Percentiles rank a stretch among this genome's conserved stretches.
phyloP scores from a whole-genome alignment of 2,113 vertebrate species.

The Brachionichthys hirsutus region DNA sequence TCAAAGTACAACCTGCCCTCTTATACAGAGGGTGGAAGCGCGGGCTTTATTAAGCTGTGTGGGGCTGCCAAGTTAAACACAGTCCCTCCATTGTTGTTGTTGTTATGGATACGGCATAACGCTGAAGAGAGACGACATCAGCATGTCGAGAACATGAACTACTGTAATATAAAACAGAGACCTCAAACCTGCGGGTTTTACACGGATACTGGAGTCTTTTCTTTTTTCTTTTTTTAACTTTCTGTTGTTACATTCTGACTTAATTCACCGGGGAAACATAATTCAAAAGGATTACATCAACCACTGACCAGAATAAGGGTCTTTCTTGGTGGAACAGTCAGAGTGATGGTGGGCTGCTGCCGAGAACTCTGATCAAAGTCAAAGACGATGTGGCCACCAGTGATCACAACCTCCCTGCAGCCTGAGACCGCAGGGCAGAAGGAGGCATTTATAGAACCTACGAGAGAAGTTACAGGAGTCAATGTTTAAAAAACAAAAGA shows the following conservation, averaged over 20 bases:
- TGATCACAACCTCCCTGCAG: constrained; percentile 82
- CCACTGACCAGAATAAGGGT: constrained; percentile 83
- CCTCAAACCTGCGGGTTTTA: constrained; percentile 5
- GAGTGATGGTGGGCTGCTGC: constrained; percentile 75
- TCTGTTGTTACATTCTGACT: background rate
- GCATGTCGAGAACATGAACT: constrained; percentile 35
- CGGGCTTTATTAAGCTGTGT: constrained; percentile 37
- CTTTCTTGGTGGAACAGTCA: constrained; percentile 81
- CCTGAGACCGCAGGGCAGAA: constrained; percentile 89
- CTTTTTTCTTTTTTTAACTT: background rate
- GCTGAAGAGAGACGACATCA: constrained; percentile 23
- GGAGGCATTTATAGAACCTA: constrained; percentile 83
- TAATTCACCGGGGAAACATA: background rate
- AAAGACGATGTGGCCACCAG: constrained; percentile 78
- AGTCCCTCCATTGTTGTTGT: constrained; percentile 56
- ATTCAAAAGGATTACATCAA: background rate
- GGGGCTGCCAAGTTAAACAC: constrained; percentile 55
- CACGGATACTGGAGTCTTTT: background rate
- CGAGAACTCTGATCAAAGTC: constrained; percentile 77
- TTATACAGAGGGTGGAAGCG: constrained; percentile 16
- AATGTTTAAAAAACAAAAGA: background rate
- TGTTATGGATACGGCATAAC: constrained; percentile 33
- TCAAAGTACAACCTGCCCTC: constrained; percentile 10
- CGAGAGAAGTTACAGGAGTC: constrained; percentile 4
- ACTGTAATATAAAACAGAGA: constrained; percentile 4